phyloP scores from a whole-genome alignment of 2,888 invertebrate genomes.

The Drosophila antonietae region DNA sequence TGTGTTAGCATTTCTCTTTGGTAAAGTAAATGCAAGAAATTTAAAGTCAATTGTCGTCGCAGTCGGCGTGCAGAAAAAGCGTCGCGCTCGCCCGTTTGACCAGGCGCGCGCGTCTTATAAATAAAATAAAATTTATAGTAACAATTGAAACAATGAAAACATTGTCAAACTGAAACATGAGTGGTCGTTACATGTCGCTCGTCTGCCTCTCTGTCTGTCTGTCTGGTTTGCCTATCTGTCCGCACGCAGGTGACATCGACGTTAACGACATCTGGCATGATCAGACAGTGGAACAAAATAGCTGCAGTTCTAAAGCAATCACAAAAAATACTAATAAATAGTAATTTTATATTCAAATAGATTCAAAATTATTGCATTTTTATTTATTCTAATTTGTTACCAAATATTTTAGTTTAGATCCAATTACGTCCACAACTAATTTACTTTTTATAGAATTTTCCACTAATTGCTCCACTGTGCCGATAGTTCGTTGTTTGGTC shows the following conservation, averaged over 20 bases:
- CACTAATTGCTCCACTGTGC: conserved; percentile 29
- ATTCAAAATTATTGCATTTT: neutral
- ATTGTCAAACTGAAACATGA: conserved; percentile 56
- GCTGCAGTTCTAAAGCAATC: neutral
- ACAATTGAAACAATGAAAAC: conserved; percentile 73
- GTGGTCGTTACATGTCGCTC: conserved; percentile 31
- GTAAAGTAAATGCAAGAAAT: conserved; percentile 62
- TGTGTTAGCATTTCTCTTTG: conserved; percentile 64
- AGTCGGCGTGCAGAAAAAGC: conserved; percentile 62
- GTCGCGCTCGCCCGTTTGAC: conserved; percentile 31
- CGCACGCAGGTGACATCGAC: conserved; percentile 35
- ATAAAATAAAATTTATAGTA: conserved; percentile 68
- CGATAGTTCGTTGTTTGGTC: conserved; percentile 20
- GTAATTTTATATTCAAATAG: neutral
- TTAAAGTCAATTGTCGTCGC: conserved; percentile 75
- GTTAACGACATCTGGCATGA: conserved; percentile 7
- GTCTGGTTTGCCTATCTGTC: conserved; percentile 9
- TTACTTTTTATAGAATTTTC: neutral
- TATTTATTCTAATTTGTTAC: neutral
- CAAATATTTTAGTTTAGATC: neutral
- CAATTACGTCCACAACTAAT: neutral
- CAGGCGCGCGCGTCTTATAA: conserved; percentile 32
- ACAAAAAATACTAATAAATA: neutral
- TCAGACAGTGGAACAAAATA: conserved; percentile 33
- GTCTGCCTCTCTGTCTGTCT: conserved; percentile 4